Evolutionary conservation across 2,113 vertebrate genomes (phyloP).

Genomic region (Muscicapa adusta): DNA sequence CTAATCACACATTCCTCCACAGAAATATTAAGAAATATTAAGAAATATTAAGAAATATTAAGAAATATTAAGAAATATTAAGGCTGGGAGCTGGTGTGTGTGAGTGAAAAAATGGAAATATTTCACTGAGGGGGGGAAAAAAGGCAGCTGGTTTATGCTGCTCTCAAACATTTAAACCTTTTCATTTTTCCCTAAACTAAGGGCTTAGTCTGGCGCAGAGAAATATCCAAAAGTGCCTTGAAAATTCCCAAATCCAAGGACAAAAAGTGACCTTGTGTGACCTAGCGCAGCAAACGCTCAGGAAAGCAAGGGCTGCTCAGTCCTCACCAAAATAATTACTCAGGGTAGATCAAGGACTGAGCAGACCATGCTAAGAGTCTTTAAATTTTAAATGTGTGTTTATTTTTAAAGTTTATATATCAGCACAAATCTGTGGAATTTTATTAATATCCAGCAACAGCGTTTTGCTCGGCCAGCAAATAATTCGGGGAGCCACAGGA

Average conservation of each 20-base stretch:
- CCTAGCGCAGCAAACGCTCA: background rate
- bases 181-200: background rate
- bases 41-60: too few relatives aligned
- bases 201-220: background rate
- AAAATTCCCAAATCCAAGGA: background rate
- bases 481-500: background rate
- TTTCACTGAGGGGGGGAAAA: rapidly evolving
- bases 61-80: background rate
- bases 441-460: background rate
- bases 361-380: background rate
- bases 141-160: background rate
- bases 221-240: background rate
- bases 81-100: background rate
- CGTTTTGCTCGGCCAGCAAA: background rate
- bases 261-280: background rate
- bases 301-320: background rate
- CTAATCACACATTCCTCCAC: background rate
- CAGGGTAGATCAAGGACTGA: background rate
- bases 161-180: background rate
- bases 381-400: background rate
- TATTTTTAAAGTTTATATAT: background rate
- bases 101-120: background rate
- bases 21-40: background rate
- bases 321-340: background rate
- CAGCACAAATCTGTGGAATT: background rate